These are phyloP conservation scores for Chinchilla lanigera DNA, from an alignment of 2,113 vertebrate genomes.

Conservation along the genomic window DNA sequence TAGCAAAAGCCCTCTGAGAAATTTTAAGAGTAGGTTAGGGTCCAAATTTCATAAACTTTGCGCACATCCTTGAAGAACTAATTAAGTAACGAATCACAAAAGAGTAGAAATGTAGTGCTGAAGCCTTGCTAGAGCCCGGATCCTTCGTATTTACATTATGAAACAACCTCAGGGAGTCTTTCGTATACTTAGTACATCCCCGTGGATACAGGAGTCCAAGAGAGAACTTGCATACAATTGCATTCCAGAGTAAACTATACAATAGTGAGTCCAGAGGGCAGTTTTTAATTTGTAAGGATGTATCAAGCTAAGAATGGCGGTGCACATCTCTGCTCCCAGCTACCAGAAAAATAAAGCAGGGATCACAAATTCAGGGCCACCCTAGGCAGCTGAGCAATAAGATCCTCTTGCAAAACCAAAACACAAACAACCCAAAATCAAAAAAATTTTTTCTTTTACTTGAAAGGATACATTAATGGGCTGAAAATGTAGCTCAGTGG, in stretches of 20 bases:
- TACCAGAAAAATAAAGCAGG: background rate
- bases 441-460: background rate
- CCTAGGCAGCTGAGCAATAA: background rate
- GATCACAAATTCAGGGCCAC: background rate
- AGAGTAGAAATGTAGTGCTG: background rate
- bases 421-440: background rate
- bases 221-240: constrained; percentile 19
- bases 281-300: background rate
- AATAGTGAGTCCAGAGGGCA: background rate
- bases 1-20: constrained; percentile 28
- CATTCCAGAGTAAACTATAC: constrained; percentile 15
- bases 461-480: background rate
- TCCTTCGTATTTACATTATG: background rate
- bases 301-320: background rate
- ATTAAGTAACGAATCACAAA: constrained; percentile 20
- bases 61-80: constrained; percentile 51
- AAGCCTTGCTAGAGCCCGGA: background rate
- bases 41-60: constrained; percentile 53
- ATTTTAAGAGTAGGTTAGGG: constrained; percentile 26
- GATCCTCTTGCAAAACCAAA: background rate
- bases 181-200: background rate
- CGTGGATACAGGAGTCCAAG: background rate
- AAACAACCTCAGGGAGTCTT: background rate
- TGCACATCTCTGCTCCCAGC: background rate
- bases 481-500: background rate